phyloP scores from a whole-genome alignment of 2,888 invertebrate species.

The Xanthorhoe spadicearia region DNA sequence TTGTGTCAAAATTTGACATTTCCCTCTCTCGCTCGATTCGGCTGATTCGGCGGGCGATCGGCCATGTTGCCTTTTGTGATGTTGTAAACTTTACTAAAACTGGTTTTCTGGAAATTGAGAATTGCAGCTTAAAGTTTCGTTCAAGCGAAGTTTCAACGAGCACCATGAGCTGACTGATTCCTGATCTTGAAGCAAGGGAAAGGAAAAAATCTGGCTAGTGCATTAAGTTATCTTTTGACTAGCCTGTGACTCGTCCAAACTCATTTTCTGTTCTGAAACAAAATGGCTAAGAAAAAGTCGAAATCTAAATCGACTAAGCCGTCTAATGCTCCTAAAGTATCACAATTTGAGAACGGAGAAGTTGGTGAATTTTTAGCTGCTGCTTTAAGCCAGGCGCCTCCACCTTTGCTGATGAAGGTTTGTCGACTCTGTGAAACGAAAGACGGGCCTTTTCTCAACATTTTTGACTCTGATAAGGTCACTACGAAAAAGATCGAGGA shows the following conservation, averaged over 20 bases:
- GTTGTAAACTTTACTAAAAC: background rate
- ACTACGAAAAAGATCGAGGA: slow-evolving; percentile 77
- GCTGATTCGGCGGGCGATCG: background rate
- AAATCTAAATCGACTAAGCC: slow-evolving; percentile 56
- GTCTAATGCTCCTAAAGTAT: slow-evolving; percentile 28
- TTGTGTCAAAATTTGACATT: background rate
- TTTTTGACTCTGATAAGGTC: slow-evolving; percentile 73
- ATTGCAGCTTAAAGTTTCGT: background rate
- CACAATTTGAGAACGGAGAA: slow-evolving; percentile 5
- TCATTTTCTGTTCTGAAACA: slow-evolving; percentile 40
- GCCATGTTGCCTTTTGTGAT: slow-evolving; percentile 10
- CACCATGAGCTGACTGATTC: background rate
- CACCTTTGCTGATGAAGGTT: slow-evolving; percentile 65
- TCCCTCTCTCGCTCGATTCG: background rate
- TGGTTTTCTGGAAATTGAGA: background rate
- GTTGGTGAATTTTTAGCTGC: slow-evolving; percentile 56
- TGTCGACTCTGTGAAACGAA: slow-evolving; percentile 78
- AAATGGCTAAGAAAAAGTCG: slow-evolving; percentile 68
- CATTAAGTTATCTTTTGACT: slow-evolving; percentile 4
- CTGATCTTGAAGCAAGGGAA: slow-evolving; percentile 1
- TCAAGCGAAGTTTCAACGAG: background rate
- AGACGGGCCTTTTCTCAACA: slow-evolving; percentile 80
- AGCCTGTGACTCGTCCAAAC: slow-evolving; percentile 22
- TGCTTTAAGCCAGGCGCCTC: slow-evolving; percentile 53
- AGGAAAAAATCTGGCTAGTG: background rate